Evolutionary conservation across 1,140 invertebrate species (phyloP).

Genomic region (Colletes gigas): DNA sequence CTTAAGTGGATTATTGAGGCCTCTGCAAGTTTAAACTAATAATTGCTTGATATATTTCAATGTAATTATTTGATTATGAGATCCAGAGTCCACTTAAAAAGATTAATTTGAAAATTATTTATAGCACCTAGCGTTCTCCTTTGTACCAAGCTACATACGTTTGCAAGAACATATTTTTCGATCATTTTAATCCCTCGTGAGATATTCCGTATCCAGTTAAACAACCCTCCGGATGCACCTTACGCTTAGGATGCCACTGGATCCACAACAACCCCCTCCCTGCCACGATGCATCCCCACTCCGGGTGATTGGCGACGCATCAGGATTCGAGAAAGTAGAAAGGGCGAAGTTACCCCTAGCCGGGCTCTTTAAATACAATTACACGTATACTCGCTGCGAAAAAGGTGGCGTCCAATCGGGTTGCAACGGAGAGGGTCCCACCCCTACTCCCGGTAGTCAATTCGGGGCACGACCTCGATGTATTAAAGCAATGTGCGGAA

Average conservation of each 20-base stretch:
- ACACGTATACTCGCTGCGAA: slow-evolving; percentile 39
- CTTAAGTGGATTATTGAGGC: no score
- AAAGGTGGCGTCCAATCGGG: background rate
- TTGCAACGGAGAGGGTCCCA: slow-evolving; percentile 13
- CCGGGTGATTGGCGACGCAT: background rate
- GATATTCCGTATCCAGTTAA: no score
- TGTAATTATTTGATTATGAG: no score
- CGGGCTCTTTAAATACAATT: slow-evolving; percentile 72
- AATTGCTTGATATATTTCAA: no score
- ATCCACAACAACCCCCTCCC: slow-evolving; percentile 31
- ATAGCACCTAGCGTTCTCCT: no score
- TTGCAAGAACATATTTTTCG: no score
- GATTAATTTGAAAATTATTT: no score
- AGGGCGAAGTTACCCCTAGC: slow-evolving; percentile 11
- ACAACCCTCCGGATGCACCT: slow-evolving; percentile 29
- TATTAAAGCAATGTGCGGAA: slow-evolving; percentile 63
- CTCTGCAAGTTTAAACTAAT: no score
- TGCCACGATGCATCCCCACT: background rate
- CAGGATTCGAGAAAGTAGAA: slow-evolving; percentile 22
- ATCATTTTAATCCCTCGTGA: no score
- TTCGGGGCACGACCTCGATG: slow-evolving; percentile 37
- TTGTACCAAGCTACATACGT: no score
- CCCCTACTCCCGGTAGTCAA: slow-evolving; percentile 33
- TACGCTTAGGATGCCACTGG: background rate
- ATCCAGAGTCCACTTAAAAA: no score